phyloP scores from a whole-genome alignment of 2,888 invertebrate species.

The Drosophila greeni region DNA sequence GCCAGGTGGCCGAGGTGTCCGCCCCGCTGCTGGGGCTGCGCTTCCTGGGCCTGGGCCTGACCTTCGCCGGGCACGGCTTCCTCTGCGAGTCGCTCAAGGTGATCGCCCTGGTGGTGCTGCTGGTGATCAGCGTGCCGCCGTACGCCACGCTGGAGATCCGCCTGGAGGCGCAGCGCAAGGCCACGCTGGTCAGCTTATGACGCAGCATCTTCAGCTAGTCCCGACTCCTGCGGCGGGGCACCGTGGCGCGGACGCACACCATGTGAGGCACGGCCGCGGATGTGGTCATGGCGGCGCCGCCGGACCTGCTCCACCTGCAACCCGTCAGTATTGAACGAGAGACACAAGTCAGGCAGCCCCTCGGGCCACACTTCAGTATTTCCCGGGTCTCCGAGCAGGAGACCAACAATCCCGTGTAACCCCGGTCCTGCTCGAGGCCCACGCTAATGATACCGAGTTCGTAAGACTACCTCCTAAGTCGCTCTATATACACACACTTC shows the following conservation, averaged over 20 bases:
- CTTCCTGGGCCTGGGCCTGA: constrained; percentile 82
- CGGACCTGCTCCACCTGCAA: constrained; percentile 22
- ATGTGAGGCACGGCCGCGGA: constrained; percentile 62
- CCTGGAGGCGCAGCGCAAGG: constrained; percentile 78
- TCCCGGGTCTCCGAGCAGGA: constrained; percentile 8
- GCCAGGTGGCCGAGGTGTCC: constrained; percentile 77
- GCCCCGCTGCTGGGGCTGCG: constrained; percentile 82
- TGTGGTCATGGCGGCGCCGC: constrained; percentile 2
- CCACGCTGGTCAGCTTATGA: constrained; percentile 77
- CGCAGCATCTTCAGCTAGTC: constrained; percentile 79
- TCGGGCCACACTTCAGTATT: constrained; percentile 28
- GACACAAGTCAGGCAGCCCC: constrained; percentile 39
- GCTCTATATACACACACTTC: constrained; percentile 1
- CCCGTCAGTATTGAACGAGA: constrained; percentile 39
- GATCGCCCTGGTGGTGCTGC: constrained; percentile 76
- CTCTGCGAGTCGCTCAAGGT: constrained; percentile 81
- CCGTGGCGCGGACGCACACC: constrained; percentile 75
- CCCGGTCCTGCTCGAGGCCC: background rate
- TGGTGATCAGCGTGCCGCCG: constrained; percentile 78
- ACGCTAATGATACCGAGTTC: background rate
- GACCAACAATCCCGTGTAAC: constrained; percentile 1
- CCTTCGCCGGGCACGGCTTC: constrained; percentile 83
- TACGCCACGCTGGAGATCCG: constrained; percentile 78
- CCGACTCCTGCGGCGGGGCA: constrained; percentile 63
- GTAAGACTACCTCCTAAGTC: constrained; percentile 26